These are phyloP conservation scores for Euura lappo DNA, from an alignment of 1,140 invertebrate species.

Conservation along the genomic window DNA sequence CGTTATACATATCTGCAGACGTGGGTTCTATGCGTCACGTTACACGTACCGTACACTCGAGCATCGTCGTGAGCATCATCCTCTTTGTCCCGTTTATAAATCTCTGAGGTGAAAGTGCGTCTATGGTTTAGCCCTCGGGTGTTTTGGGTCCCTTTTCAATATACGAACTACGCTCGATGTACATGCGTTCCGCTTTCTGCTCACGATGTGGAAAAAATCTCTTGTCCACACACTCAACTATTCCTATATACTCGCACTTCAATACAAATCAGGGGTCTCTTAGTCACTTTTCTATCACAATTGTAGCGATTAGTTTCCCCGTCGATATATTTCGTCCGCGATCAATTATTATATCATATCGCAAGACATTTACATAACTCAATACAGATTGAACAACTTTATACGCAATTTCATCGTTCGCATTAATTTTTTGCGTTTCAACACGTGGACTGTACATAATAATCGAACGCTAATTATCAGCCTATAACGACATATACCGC, in stretches of 20 bases:
- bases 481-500: too few species aligned
- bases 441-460: too few species aligned
- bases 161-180: background rate
- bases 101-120: constrained; percentile 2
- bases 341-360: too few species aligned
- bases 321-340: too few species aligned
- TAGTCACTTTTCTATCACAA: background rate
- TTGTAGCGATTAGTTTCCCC: background rate
- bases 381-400: too few species aligned
- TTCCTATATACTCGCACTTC: background rate
- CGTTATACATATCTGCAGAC: background rate
- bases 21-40: background rate
- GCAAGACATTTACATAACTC: too few species aligned
- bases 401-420: too few species aligned
- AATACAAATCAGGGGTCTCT: background rate
- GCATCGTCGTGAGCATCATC: background rate
- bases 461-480: too few species aligned
- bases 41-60: background rate
- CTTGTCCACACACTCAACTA: too few species aligned
- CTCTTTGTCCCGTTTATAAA: background rate
- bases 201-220: background rate
- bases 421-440: too few species aligned
- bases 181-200: background rate
- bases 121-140: background rate
- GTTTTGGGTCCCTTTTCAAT: background rate